Base-by-base conservation (phyloP, 2,113 vertebrate genomes). In the Corapipo altera region DNA sequence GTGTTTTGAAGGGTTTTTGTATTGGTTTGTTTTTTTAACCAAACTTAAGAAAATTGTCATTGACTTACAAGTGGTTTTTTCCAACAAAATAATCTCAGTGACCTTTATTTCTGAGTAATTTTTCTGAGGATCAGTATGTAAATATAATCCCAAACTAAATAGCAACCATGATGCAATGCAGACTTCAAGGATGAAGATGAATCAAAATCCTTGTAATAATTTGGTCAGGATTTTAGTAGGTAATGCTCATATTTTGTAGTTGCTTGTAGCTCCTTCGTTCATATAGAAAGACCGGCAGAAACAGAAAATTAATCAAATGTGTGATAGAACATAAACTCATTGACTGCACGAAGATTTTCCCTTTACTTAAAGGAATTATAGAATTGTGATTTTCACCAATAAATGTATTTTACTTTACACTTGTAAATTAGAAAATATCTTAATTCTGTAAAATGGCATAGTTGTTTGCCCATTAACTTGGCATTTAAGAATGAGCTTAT, bases 1-100 rank as follows among this genome's bases (percentile, higher is more conserved):
- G 9, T 8, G 8, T n/a, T 72, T 55, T n/a, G 8, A 46, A 11
- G 4, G 3, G 1, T 0, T 20, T 69, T 81, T 35, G 21, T 44
- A 2, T 66, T 43, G 12, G 18, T 0, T 8, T 26, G 26, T 39
- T 70, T 57, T 58, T 20, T 3, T 30, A 46, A 64, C 3, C 7
- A 39, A 52, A 62, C 1, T 48, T 59, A 35, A 21, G 51, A 89
- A 66, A 55, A 58, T 62, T 52, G 83, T 12, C 24, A 1, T 80
- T 83, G 44, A 33, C 5, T 66, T 75, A 52, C 32, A 67, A 61
- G 39, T 54, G 22, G 11, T 51, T 92, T 77, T 48, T 23, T 15
- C 16, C 32, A 88, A 39, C 16, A 49, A 67, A 35, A 66, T 28
- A 49, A 58, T 64, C 14, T 12, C 6, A 30, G 7, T 1, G 5